These are phyloP conservation scores for Zelostemma sp. DNA, from an alignment of 1,140 invertebrate species.

Conservation along the genomic window DNA sequence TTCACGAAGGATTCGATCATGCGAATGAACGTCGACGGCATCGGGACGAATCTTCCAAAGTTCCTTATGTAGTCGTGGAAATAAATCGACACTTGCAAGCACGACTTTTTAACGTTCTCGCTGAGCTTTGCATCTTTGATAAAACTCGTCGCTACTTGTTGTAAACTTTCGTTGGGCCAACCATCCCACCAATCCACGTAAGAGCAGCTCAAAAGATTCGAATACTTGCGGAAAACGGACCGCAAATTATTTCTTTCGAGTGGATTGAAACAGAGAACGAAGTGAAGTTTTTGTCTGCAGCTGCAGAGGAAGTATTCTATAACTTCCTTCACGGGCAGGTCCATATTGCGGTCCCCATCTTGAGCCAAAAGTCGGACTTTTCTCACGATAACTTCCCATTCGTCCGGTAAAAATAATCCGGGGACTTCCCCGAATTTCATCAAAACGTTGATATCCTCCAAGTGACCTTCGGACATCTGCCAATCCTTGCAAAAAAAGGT, in stretches of 20 bases:
- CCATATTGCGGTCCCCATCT: conserved; percentile 68
- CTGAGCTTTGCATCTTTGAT: conserved; percentile 71
- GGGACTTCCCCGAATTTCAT: conserved; percentile 77
- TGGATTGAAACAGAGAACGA: conserved; percentile 77
- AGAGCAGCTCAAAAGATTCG: conserved; percentile 79
- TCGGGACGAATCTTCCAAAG: conserved; percentile 27
- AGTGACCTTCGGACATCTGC: conserved; percentile 74
- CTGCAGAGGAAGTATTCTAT: conserved; percentile 75
- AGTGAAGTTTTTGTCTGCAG: conserved; percentile 76
- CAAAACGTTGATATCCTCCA: conserved; percentile 75
- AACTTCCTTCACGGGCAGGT: conserved; percentile 72
- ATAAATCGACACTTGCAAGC: conserved; percentile 72
- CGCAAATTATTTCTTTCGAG: conserved; percentile 71
- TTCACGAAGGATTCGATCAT: conserved; percentile 72
- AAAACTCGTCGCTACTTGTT: conserved; percentile 77
- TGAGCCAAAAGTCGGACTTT: conserved; percentile 66
- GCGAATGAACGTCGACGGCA: conserved; percentile 71
- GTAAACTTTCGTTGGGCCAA: conserved; percentile 80
- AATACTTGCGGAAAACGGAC: conserved; percentile 65
- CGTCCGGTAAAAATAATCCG: conserved; percentile 74
- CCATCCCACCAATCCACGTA: conserved; percentile 81
- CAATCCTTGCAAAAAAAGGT: conserved; percentile 74
- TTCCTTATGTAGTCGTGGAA: conserved; percentile 73
- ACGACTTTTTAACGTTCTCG: conserved; percentile 66
- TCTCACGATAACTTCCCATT: conserved; percentile 74